phyloP scores from a whole-genome alignment of 2,797 vertebrate genomes.

The Sylvia borin region DNA sequence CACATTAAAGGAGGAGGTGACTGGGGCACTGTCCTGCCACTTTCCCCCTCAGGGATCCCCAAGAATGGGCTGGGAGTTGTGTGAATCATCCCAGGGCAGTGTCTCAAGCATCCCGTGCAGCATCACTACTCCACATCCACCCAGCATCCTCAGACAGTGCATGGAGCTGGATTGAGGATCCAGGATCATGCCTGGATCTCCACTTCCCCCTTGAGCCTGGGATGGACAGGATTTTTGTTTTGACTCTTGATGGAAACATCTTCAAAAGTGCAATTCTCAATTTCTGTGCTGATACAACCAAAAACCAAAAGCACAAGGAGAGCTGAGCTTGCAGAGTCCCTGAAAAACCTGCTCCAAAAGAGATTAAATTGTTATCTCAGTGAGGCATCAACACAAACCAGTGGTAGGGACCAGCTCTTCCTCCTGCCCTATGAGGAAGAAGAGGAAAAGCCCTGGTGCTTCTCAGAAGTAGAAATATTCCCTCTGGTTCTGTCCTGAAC shows the following conservation, averaged over 20 bases:
- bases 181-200: background rate
- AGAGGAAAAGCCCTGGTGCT: background rate
- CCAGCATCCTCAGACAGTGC: background rate
- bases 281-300: background rate
- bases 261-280: background rate
- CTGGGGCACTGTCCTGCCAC: background rate
- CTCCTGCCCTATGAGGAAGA: background rate
- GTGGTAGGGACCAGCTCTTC: background rate
- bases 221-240: background rate
- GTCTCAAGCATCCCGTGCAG: background rate
- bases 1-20: background rate
- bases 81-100: background rate
- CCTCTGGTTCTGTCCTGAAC: background rate
- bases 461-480: background rate
- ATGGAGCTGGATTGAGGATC: background rate
- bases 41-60: background rate
- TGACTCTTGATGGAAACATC: background rate
- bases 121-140: background rate
- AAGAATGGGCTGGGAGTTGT: background rate
- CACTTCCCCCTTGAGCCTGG: too few relatives aligned
- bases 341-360: background rate
- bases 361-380: background rate
- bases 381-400: background rate
- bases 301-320: background rate
- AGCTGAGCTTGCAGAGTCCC: background rate